Base-by-base conservation (phyloP, 1,140 invertebrate species). In the Chironomus striatipennis region DNA sequence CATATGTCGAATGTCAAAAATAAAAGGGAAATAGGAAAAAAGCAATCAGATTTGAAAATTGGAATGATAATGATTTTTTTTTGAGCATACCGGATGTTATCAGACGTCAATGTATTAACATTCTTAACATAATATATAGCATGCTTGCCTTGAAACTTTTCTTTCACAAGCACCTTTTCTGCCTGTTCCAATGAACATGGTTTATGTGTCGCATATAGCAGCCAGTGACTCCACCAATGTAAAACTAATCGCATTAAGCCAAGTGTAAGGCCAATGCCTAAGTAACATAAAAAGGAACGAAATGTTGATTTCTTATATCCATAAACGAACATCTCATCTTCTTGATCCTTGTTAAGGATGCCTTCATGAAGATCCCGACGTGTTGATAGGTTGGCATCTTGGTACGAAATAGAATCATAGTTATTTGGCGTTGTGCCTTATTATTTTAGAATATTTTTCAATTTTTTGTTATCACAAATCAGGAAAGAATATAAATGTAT, bases 211-310 rank as follows among this genome's bases (percentile, higher is more conserved):
- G 88, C 85, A 75, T 91, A 89, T 18, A 97, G 84, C 78, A 90
- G 85, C 83, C 91, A 88, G 73, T 89, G 89, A 0, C 94, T 93
- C 82, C 89, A 91, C 94, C 95, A 97, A 80, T 96, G 91, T 81
- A 95, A 91, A 57, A 96, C 79, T 43, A 97, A 84, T 42, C 92
- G 86, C 7, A 96, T 83, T 7, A 93, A 79, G 34, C 95, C 95
- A 17, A 86, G 83, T 9, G 90, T 91, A 9, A 93, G 73, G 2
- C 90, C 77, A 74, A 90, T 89, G 6, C 86, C 83, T 0, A 89
- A 73, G 85, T 87, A 90, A 21, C 87, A 89, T 0, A 90, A 12
- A 21, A 85, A 76, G 1, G 83, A 85, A 76, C 83, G 85, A 1
- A 84, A 20, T 43, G 77, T 74, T 77, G 85, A 87, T 47, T 81